These are phyloP conservation scores for Eupithecia tripunctaria DNA, from an alignment of 2,888 invertebrate species.

Conservation along the genomic window DNA sequence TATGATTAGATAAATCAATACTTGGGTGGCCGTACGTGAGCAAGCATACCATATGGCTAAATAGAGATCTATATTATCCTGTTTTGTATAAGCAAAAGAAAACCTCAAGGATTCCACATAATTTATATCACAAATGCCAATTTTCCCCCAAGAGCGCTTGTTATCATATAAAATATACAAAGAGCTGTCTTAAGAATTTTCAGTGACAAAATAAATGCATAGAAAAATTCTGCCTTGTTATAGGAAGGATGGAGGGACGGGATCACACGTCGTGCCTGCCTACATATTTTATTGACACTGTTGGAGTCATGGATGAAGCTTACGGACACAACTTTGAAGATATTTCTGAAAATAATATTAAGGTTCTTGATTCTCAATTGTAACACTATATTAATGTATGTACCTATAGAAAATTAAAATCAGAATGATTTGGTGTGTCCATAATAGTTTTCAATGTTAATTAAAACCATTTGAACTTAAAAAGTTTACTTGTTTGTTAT, in stretches of 20 bases:
- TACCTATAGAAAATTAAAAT: not conserved
- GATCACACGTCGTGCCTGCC: conserved; percentile 72
- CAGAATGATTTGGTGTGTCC: not conserved
- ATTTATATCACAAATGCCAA: conserved; percentile 29
- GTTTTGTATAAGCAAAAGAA: conserved; percentile 7
- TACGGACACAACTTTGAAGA: conserved; percentile 54
- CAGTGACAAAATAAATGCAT: conserved; percentile 77
- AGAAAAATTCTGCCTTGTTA: conserved; percentile 83
- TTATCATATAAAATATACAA: conserved; percentile 56
- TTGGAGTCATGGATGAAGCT: conserved; percentile 45
- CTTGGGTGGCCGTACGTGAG: conserved; percentile 6
- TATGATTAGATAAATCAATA: conserved; percentile 2
- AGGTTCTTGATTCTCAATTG: not conserved
- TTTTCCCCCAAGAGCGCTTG: conserved; percentile 42
- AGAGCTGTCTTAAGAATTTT: conserved; percentile 65
- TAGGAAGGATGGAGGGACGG: conserved; percentile 74
- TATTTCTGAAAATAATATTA: not conserved
- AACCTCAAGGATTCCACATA: conserved; percentile 19
- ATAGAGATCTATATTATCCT: not conserved
- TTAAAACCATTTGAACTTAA: not conserved
- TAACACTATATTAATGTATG: not conserved
- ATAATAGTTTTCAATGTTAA: not conserved
- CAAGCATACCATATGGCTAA: not conserved
- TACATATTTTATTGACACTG: conserved; percentile 82
- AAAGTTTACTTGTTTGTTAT: not conserved